These are phyloP conservation scores for Grammomys surdaster DNA, from an alignment of 2,113 vertebrate genomes.

Conservation along the genomic window DNA sequence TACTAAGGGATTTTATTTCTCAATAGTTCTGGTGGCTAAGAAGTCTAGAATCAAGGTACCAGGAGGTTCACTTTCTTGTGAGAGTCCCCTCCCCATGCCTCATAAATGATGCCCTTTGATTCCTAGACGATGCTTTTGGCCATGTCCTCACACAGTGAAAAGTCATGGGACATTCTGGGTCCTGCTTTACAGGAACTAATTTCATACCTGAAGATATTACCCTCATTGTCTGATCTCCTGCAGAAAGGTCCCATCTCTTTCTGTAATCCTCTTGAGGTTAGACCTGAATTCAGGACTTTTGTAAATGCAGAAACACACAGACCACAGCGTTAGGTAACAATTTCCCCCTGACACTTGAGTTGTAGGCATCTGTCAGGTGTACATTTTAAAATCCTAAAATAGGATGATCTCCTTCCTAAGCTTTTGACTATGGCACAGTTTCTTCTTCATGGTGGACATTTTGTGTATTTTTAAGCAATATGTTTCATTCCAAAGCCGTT, in stretches of 20 bases:
- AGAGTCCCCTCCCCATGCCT: not conserved
- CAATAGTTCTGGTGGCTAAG: not conserved
- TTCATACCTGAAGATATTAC: too few relatives aligned
- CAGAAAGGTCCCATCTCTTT: not conserved
- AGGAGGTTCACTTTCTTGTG: not conserved
- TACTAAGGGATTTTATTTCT: not conserved
- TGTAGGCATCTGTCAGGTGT: not conserved
- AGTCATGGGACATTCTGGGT: not conserved
- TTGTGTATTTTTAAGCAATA: not conserved
- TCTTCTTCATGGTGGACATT: not conserved
- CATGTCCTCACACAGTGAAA: not conserved
- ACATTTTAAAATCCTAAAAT: not conserved
- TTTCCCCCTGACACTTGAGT: not conserved
- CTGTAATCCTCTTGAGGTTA: not conserved
- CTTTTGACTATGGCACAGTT: not conserved
- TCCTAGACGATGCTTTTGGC: not conserved
- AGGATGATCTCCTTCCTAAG: slow-evolving; percentile 18
- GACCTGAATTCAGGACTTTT: not conserved
- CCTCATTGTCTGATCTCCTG: not conserved
- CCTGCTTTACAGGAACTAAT: not conserved
- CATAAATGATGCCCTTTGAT: not conserved
- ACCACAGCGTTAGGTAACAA: too few relatives aligned
- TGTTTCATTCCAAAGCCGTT: slow-evolving; percentile 38
- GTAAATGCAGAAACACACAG: too few relatives aligned
- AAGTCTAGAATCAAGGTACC: not conserved